Evolutionary conservation across 2,888 invertebrate genomes (phyloP), one percentile per base, ranked within the genome.

Genomic region (Pachymerium ferrugineum): DNA sequence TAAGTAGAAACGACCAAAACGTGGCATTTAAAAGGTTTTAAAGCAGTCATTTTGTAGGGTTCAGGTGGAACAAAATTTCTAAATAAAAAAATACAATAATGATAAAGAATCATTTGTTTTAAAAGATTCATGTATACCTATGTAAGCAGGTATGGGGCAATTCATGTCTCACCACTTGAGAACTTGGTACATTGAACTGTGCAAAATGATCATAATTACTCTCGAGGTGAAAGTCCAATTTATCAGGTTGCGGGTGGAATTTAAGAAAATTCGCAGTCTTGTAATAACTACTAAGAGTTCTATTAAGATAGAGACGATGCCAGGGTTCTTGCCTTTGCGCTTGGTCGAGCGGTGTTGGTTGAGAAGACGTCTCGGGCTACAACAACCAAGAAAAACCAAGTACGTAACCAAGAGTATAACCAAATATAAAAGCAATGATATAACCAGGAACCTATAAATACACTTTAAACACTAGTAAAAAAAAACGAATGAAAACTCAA

Each of bases 251-350:
- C 16, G 31, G 30, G 5, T 31, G 22, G 19, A 33, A 70, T 35
- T 30, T 22, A 70, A 10, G 8, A 22, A 70, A 70, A 3, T 70
- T 19, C 70, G 19, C 12, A 14, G 70, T 70, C 35, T 70, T 70
- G 33, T 70, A 70, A 33, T 31, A 70, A 35, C 33, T 31, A 14
- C 31, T 19, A n/a, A 70, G 14, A 31, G 70, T 70, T 70, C 70
- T 31, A 19, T 70, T 70, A 14, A 70, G 10, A 19, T 31, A 25
- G 29, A 70, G 33, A 31, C 70, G 70, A 16, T 70, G 70, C 70
- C 70, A 70, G 16, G 70, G 70, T 14, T 70, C 70, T 70, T 70
- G 31, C 31, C 70, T 8, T 25, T 33, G 31, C 3, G 31, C 35
- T 35, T 47, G 19, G 16, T 47, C 8, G 0, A 47, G 22, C 16